Evolutionary conservation across 2,888 invertebrate species (phyloP), one percentile per base, ranked within the genome.

Genomic region (Luffia ferchaultella): DNA sequence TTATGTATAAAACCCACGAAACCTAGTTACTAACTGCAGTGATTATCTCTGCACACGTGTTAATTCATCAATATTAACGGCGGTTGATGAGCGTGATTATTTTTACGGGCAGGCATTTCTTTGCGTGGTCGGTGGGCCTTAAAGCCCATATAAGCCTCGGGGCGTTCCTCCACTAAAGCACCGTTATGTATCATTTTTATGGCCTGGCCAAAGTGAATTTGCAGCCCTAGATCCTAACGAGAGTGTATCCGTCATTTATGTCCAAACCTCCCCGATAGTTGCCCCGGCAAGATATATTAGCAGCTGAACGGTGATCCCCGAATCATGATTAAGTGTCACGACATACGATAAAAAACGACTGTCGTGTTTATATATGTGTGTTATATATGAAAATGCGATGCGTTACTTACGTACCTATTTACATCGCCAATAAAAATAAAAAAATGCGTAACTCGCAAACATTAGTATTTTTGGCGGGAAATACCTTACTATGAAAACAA

Each of bases 111-210:
- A 63, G 65, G 64, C 67, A 64, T 70, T 68, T 68, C 67, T 61
- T 60, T 56, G 56, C 54, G 57, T 53, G 58, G 56, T 55, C 55
- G 18, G 12, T 60, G 60, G 61, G 58, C 65, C 63, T 65, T 63
- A 63, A 64, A 63, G 66, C 62, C 64, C 66, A 58, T 65, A 58
- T 65, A 68, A 68, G 59, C 68, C 73, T 64, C 64, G 62, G 67
- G 71, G 71, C 70, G 65, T 66, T 68, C 60, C 64, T 61, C 60
- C 58, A 60, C 63, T 61, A 65, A 72, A 76, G 70, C 72, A 64
- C 66, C 58, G 57, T 67, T 54, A 78, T 79, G 70, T 79, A 76
- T 79, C 77, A 79, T 76, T 77, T 80, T 80, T 80, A 82, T 75
- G 62, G 71, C 68, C 62, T 57, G 60, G 68, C 72, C 67, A 77